A percentile compares a stretch with the other conserved stretches of the same genome.
Evolutionary conservation across 2,888 invertebrate species (phyloP).

Genomic region (Ctenicera cuprea): DNA sequence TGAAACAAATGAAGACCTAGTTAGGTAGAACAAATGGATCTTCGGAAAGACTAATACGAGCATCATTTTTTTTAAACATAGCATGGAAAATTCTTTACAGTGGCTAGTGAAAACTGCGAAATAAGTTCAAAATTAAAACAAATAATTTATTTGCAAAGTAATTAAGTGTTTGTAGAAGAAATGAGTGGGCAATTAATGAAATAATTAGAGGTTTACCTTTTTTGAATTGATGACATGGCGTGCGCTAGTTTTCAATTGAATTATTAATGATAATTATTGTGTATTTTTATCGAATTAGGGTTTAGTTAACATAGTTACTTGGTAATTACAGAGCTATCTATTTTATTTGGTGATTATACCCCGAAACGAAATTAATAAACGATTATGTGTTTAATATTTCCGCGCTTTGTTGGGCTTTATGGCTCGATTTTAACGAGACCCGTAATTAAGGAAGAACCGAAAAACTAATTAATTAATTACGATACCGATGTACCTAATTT

Average conservation of each 20-base stretch:
- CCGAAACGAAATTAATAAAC: conserved; percentile 46
- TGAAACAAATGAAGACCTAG: no score
- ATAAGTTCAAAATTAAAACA: no score
- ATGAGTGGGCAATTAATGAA: conserved; percentile 64
- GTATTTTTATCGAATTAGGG: conserved; percentile 53
- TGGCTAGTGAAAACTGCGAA: neutral
- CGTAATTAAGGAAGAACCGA: neutral
- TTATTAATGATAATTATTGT: conserved; percentile 61
- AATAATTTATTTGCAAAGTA: conserved; percentile 51
- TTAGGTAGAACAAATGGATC: no score
- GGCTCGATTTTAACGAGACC: conserved; percentile 25
- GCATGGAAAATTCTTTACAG: no score
- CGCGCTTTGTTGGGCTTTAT: conserved; percentile 18
- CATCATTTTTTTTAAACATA: no score
- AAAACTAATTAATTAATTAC: conserved; percentile 19
- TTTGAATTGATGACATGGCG: conserved; percentile 60
- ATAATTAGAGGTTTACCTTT: conserved; percentile 63
- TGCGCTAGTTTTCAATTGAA: conserved; percentile 56
- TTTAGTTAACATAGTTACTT: conserved; percentile 35
- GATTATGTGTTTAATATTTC: conserved; percentile 42
- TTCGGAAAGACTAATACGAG: no score
- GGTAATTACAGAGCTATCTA: conserved; percentile 45
- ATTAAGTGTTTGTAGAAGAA: conserved; percentile 64
- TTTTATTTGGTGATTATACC: conserved; percentile 46
- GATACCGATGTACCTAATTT: neutral